Base-by-base conservation (phyloP, 2,888 invertebrate species). In the Oxycera nigricornis region DNA sequence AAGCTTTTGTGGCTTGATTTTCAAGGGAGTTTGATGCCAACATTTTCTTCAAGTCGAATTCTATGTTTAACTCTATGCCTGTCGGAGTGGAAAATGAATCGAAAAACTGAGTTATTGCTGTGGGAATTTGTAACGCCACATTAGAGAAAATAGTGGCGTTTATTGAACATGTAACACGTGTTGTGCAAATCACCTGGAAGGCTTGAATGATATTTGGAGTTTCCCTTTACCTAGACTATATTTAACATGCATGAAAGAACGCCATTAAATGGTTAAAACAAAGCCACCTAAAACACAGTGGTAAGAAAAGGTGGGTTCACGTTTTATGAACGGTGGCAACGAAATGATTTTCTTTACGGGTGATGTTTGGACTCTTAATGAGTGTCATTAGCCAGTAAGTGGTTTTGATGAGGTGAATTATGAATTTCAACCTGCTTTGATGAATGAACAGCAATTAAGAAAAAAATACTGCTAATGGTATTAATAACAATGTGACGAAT, bases 381-480 rank as follows among this genome's bases (percentile, higher is more conserved):
- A 59, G 59, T 14, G 7, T 59, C 59, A 59, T 59, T 59, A 59
- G 30, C 30, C 20, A 30, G n/a, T 59, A n/a, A 30, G 30, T 30
- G 30, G 9, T n/a, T n/a, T 59, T 59, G n/a, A 26, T n/a, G 1
- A n/a, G n/a, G 9, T 30, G 11, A 22, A 22, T n/a, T 30, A 59
- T 28, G 0, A 59, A 20, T 26, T 26, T 24, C 30, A 22, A 59
- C 4, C 22, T 46, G 17, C 9, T 59, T 59, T 59, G 14, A 59
- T 46, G 46, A 46, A 17, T 7, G 35, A 35, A 35, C n/a, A n/a
- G n/a, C n/a, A n/a, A n/a, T n/a, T n/a, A n/a, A n/a, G n/a, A n/a
- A n/a, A n/a, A n/a, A n/a, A n/a, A n/a, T n/a, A n/a, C n/a, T n/a
- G n/a, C n/a, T n/a, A n/a, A n/a, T n/a, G n/a, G n/a, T n/a, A n/a